Evolutionary conservation across 2,797 vertebrate species (phyloP), one percentile per base, ranked within the genome.

Genomic region (Leptodactylus fallax): DNA sequence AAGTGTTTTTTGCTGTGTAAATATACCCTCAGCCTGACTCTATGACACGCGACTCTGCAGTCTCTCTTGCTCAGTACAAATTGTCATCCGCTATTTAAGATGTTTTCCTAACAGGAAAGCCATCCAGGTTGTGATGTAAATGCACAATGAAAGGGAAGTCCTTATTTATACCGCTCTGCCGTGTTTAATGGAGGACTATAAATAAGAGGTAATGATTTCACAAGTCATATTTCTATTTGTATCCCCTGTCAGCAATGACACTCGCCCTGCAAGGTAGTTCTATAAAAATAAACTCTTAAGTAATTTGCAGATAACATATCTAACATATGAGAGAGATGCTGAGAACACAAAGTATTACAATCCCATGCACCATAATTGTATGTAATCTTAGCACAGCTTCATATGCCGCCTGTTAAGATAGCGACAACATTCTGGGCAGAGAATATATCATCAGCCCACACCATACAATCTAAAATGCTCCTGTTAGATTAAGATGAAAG

Each of bases 161-260:
- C 85, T 79, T 86, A 78, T 85, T 79, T 67, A 86, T 79, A 86
- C 60, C 56, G 51, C 51, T 47, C 60, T 36, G 53, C 17, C 9
- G 60, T 17, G 47, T 63, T 27, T 79, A 14, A 69, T 86, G 25
- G 25, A 56, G 17, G 16, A 21, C 74, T 79, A 69, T 55, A 69
- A 79, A 69, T 86, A 79, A 16, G 5, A 53, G 47, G 51, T 67
- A 56, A 23, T 67, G 71, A 85, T 76, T 83, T 83, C 65, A 83
- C 67, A 56, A 86, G 85, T 88, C 81, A 88, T 36, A 84, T 25
- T 79, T 79, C 53, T 79, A 88, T 84, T 79, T 71, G 81, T 60
- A 74, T 88, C 61, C 11, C 16, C 61, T 71, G 74, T 58, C 87
- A 49, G 81, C 51, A 79, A 23, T 27, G 49, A 45, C 27, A 23